phyloP scores from a whole-genome alignment of 2,113 vertebrate species.

The Meles meles region DNA sequence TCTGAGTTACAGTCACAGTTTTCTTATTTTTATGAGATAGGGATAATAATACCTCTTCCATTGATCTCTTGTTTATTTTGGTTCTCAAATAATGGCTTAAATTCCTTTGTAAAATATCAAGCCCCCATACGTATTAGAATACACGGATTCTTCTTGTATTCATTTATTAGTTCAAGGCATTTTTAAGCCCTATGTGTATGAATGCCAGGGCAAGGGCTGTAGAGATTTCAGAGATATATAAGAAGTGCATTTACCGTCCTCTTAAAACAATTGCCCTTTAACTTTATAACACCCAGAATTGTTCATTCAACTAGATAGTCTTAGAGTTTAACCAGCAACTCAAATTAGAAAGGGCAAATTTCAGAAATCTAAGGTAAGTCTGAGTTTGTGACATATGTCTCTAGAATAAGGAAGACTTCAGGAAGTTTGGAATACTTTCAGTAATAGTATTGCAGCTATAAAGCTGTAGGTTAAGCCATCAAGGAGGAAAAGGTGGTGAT shows the following conservation, averaged over 20 bases:
- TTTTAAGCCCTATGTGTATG: background rate
- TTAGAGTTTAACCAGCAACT: background rate
- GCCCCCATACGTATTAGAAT: background rate
- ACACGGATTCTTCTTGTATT: background rate
- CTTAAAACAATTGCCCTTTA: background rate
- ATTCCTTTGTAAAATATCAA: background rate
- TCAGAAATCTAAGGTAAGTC: background rate
- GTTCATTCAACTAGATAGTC: background rate
- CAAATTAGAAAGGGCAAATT: background rate
- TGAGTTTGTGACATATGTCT: background rate
- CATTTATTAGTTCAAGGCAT: background rate
- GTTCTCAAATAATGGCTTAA: background rate
- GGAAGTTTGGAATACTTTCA: background rate
- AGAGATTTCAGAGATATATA: background rate
- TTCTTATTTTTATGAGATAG: background rate
- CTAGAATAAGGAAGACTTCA: background rate
- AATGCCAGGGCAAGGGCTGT: background rate
- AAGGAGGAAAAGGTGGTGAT: background rate
- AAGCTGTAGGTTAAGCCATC: background rate
- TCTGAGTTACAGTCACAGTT: background rate
- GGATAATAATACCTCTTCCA: background rate
- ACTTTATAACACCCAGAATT: background rate
- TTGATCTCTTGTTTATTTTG: slow-evolving; percentile 4
- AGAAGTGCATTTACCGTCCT: background rate
- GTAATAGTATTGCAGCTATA: background rate